phyloP scores from a whole-genome alignment of 2,888 invertebrate species.

The Leptinotarsa tumamoca region DNA sequence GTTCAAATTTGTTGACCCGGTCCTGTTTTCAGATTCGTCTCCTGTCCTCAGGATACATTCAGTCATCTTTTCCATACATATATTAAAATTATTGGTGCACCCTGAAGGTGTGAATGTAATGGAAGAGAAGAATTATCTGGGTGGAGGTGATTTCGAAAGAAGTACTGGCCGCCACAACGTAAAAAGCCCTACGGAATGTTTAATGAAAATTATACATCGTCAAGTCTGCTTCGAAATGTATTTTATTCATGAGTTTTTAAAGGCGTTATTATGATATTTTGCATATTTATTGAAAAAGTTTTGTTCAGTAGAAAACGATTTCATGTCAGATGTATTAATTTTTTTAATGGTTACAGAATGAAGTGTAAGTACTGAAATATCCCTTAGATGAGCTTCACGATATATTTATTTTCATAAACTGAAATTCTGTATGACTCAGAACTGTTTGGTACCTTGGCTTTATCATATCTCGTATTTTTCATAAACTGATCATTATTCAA shows the following conservation, averaged over 20 bases:
- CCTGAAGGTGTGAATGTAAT: constrained; percentile 36
- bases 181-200: constrained; percentile 29
- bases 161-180: constrained; percentile 24
- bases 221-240: constrained; percentile 6
- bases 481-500: too few species aligned
- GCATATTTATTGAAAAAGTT: constrained; percentile 28
- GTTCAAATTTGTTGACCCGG: not conserved
- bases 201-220: constrained; percentile 32
- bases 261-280: constrained; percentile 16
- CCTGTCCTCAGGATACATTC: not conserved
- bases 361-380: too few species aligned
- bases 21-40: not conserved
- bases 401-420: too few species aligned
- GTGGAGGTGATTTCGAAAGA: constrained; percentile 26
- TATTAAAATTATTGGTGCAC: constrained; percentile 19
- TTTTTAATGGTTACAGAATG: not conserved
- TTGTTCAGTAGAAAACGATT: constrained; percentile 19
- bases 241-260: constrained; percentile 24
- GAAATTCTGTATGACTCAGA: too few species aligned
- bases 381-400: too few species aligned
- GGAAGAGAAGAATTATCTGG: constrained; percentile 26
- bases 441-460: too few species aligned
- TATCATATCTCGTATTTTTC: too few species aligned
- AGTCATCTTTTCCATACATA: constrained; percentile 16
- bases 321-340: constrained; percentile 19